Conservation (phyloP, 1,140 invertebrate genomes). For the Fopius arisanus region DNA sequence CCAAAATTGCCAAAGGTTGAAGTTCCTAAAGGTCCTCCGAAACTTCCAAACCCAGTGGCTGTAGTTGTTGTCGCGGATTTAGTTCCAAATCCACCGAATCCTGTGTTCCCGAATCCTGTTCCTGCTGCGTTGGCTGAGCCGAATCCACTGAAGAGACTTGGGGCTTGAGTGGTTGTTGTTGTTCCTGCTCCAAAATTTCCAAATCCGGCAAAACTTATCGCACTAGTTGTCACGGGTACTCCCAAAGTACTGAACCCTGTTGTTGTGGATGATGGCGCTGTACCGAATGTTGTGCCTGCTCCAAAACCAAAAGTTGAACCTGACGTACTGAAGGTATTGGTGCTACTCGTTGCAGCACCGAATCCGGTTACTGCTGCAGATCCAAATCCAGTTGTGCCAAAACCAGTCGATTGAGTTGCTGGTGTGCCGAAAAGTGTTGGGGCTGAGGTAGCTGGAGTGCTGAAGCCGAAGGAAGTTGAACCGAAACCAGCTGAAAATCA, state of each 20-base stretch:
- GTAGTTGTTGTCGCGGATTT: constrained; percentile 58
- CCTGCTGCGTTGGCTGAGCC: constrained; percentile 47
- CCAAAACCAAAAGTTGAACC: constrained; percentile 59
- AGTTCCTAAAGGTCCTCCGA: constrained; percentile 35
- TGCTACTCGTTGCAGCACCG: constrained; percentile 44
- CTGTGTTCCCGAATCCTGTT: constrained; percentile 64
- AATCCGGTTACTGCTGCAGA: constrained; percentile 57
- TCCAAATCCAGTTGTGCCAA: constrained; percentile 64
- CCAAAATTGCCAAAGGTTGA: constrained; percentile 29
- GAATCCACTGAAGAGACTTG: constrained; percentile 58
- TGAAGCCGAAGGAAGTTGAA: constrained; percentile 53
- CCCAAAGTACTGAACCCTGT: constrained; percentile 62
- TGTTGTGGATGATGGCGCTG: constrained; percentile 42
- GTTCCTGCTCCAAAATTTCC: constrained; percentile 55
- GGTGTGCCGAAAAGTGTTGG: constrained; percentile 55
- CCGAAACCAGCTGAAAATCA: constrained; percentile 46
- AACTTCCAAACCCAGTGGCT: constrained; percentile 62
- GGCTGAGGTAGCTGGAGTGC: constrained; percentile 47
- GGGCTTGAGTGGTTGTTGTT: constrained; percentile 53
- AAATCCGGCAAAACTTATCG: constrained; percentile 47
- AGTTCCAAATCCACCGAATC: constrained; percentile 66
- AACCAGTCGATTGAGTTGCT: constrained; percentile 51
- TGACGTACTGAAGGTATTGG: constrained; percentile 40
- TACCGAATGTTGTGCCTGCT: constrained; percentile 23
- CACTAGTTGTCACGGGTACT: constrained; percentile 52